Evolutionary conservation across 2,113 vertebrate genomes (phyloP).

Genomic region (Microtus ochrogaster): DNA sequence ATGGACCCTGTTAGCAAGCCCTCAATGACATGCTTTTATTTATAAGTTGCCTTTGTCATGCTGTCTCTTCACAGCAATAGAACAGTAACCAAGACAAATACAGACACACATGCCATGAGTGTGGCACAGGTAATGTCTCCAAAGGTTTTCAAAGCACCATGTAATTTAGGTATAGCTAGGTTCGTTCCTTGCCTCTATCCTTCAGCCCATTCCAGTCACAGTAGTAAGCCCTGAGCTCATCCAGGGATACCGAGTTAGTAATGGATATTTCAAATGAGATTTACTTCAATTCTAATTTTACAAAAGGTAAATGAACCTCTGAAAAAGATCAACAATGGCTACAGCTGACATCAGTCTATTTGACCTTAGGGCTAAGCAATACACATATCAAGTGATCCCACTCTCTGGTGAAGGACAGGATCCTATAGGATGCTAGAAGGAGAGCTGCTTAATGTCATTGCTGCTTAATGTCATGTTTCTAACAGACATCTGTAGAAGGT

Average conservation of each 20-base stretch:
- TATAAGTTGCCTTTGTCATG: not conserved
- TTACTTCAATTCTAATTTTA: not conserved
- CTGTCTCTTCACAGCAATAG: not conserved
- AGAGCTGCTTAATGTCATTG: not conserved
- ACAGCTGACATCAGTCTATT: not conserved
- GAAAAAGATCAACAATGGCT: not conserved
- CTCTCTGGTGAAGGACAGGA: not conserved
- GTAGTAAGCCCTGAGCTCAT: not conserved
- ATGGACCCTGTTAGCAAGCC: not conserved
- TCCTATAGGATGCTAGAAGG: not conserved
- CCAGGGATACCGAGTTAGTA: not conserved
- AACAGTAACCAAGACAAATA: not conserved
- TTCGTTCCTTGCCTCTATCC: not conserved
- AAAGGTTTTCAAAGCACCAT: not conserved
- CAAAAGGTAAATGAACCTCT: not conserved
- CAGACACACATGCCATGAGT: not conserved
- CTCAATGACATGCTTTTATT: not conserved
- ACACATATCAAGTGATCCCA: not conserved
- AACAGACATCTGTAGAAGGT: not conserved
- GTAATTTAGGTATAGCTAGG: not conserved
- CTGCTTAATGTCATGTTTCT: not conserved
- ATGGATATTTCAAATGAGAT: constrained; percentile 2
- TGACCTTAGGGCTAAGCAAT: constrained; percentile 4
- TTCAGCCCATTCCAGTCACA: not conserved
- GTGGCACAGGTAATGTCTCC: not conserved